Evolutionary conservation across 1,140 invertebrate species (phyloP).

Genomic region (Pseudomyrmex gracilis): DNA sequence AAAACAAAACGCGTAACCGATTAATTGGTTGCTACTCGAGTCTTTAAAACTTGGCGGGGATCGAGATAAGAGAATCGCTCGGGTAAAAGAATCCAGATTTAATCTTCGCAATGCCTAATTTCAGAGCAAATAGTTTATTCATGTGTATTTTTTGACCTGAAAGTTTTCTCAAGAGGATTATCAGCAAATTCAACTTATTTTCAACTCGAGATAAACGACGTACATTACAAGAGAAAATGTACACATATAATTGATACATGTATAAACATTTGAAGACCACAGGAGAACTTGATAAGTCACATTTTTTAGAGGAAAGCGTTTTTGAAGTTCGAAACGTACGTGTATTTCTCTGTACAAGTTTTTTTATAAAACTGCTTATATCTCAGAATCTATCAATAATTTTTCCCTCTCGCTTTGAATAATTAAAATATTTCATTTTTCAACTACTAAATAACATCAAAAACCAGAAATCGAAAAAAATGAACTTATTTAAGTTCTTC

Average conservation of each 20-base stretch:
- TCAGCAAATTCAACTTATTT: conserved; percentile 9
- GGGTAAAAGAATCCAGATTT: neutral
- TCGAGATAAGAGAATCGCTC: conserved; percentile 25
- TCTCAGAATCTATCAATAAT: too few relatives aligned
- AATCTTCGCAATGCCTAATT: neutral
- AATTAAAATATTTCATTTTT: too few relatives aligned
- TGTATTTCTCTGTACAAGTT: too few relatives aligned
- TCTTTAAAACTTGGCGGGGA: conserved; percentile 32
- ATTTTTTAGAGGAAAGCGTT: too few relatives aligned
- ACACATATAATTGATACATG: neutral
- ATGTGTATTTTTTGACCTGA: neutral
- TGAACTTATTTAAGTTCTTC: too few relatives aligned
- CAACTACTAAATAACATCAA: too few relatives aligned
- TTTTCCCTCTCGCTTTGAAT: too few relatives aligned
- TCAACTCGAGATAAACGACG: conserved; percentile 10
- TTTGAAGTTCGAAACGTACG: too few relatives aligned
- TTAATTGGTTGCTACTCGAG: neutral
- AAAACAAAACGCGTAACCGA: conserved; percentile 29
- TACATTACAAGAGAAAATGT: neutral
- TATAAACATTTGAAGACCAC: conserved; percentile 18
- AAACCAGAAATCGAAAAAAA: too few relatives aligned
- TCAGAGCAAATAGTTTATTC: conserved; percentile 37
- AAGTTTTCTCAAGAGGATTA: conserved; percentile 3
- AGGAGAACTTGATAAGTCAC: too few relatives aligned
- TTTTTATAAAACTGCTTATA: too few relatives aligned